Base-by-base conservation (phyloP, 2,888 invertebrate species). In the Lasioglossum lativentre region DNA sequence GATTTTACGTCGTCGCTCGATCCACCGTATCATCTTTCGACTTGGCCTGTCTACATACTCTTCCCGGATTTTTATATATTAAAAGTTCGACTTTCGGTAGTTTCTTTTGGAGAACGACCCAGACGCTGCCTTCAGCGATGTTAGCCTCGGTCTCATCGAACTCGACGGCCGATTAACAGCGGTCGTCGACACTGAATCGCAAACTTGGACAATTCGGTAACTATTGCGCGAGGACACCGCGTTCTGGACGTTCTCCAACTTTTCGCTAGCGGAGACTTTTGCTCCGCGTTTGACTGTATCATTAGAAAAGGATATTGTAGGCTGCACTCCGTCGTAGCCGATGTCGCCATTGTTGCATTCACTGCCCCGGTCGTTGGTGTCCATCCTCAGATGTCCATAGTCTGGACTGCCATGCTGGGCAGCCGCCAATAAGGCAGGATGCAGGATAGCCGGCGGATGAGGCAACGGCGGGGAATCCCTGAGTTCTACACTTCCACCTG, bases 291-390 rank as follows among this genome's bases (percentile, higher is more conserved):
- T 8, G 34, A 63, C 86, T 70, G 75, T 47, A 91, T 93, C 78
- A 96, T 96, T 97, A 96, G 96, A 97, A 98, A 98, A 98, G 97
- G 98, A 98, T 98, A 98, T 98, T 97, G 98, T 98, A 97, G 98
- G 98, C 96, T 98, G 98, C 96, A 98, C 97, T 95, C 98, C 98
- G 95, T 98, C 98, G 96, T 98, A 98, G 94, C 97, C 97, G 96
- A 98, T 97, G 96, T 98, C 98, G 88, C 97, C 98, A 93, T 98
- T 97, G 96, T 98, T 98, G 96, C 98, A 98, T 96, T 98, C 98
- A 91, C 98, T 98, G 95, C 97, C 97, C 88, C 97, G 97, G 95
- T 98, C 98, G 94, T 97, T 97, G 95, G 97, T 96, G 96, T 98
- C 98, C 97, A 97, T 97, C 92, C 97, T 96, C 94, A 97, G 96